Evolutionary conservation across 2,888 invertebrate species (phyloP).

Genomic region (Ferdinandea cuprea): DNA sequence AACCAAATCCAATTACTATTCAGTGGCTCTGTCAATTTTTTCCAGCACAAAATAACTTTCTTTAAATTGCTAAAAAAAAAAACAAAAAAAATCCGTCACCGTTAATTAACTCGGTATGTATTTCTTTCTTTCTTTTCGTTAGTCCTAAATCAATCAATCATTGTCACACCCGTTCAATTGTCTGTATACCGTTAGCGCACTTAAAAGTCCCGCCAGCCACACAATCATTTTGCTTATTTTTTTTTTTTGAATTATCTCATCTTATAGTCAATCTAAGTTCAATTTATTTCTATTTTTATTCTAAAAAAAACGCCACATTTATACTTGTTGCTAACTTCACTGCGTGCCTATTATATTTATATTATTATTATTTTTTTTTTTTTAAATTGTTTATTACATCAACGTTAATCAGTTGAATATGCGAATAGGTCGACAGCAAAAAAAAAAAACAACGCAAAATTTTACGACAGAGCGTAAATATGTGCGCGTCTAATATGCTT

Average conservation of each 20-base stretch:
- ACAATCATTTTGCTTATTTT: constrained; percentile 1
- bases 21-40: not conserved
- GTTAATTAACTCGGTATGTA: constrained; percentile 14
- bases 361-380: not conserved
- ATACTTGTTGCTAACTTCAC: constrained; percentile 29
- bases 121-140: not conserved
- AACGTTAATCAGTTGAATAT: constrained; percentile 41
- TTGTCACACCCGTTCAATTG: constrained; percentile 49
- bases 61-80: not conserved
- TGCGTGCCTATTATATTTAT: constrained; percentile 4
- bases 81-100: not conserved
- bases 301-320: constrained; percentile 1
- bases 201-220: not conserved
- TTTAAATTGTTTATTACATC: constrained; percentile 42
- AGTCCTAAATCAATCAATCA: constrained; percentile 57
- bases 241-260: constrained; percentile 44
- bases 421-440: constrained; percentile 1
- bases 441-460: constrained; percentile 14
- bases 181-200: not conserved
- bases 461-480: constrained; percentile 34
- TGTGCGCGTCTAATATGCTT: constrained; percentile 26
- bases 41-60: constrained; percentile 17
- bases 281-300: constrained; percentile 26
- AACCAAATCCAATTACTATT: not conserved
- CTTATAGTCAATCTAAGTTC: constrained; percentile 28